Evolutionary conservation across 92 coral and sea anemone genomes (phyloP).

Genomic region (Siderastrea radians): DNA sequence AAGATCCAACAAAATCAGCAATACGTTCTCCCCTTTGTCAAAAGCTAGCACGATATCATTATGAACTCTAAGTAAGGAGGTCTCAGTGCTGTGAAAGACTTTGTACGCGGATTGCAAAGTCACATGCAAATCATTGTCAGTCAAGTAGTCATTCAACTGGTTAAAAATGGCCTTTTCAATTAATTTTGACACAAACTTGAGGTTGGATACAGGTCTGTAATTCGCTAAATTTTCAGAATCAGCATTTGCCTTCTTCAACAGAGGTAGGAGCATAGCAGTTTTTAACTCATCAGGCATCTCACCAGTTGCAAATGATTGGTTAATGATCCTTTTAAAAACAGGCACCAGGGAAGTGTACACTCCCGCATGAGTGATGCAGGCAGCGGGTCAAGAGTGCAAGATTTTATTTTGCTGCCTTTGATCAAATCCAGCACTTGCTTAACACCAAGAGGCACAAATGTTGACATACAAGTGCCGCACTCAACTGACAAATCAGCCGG

Average conservation of each 20-base stretch:
- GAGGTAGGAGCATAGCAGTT: constrained; percentile 42
- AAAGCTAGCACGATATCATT: constrained; percentile 26
- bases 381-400: not conserved
- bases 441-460: not conserved
- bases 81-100: constrained; percentile 55
- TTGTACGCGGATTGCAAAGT: constrained; percentile 53
- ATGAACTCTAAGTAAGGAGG: constrained; percentile 36
- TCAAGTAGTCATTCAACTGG: constrained; percentile 24
- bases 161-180: constrained; percentile 1
- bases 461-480: not conserved
- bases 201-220: constrained; percentile 50
- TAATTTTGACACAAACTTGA: constrained; percentile 46
- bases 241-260: constrained; percentile 44
- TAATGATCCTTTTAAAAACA: not conserved
- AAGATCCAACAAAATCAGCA: constrained; percentile 20
- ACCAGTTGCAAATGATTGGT: not conserved
- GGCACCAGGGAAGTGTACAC: constrained; percentile 20
- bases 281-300: constrained; percentile 40
- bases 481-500: not conserved
- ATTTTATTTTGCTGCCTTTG: not conserved
- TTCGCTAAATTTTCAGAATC: constrained; percentile 30
- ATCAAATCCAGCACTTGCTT: not conserved
- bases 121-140: constrained; percentile 16
- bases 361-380: constrained; percentile 15
- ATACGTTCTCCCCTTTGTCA: constrained; percentile 14